Conservation (phyloP, 2,888 invertebrate genomes). For the Stenodera caucasica region DNA sequence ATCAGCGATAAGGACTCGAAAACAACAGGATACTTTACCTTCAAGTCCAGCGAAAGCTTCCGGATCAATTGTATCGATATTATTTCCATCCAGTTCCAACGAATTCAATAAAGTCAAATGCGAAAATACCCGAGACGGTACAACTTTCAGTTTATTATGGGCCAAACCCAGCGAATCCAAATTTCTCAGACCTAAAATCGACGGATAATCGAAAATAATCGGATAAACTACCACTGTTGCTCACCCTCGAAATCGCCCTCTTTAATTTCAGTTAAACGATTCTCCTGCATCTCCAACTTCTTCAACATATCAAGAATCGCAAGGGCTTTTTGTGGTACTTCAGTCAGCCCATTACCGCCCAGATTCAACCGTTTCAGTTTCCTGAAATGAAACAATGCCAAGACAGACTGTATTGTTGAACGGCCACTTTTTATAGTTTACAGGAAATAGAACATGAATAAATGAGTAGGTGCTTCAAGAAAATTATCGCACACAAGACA, state of each 20-base stretch:
- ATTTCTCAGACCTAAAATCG: conserved; percentile 70
- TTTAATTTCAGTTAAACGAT: conserved; percentile 72
- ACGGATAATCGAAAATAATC: not conserved
- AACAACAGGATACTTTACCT: conserved; percentile 62
- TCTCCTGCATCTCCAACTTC: conserved; percentile 87
- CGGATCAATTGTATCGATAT: conserved; percentile 77
- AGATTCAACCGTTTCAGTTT: conserved; percentile 83
- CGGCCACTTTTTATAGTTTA: not conserved
- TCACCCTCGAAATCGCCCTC: conserved; percentile 87
- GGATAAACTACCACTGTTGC: no score
- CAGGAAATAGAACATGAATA: not conserved
- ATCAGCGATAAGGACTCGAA: not conserved
- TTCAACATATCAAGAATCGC: conserved; percentile 77
- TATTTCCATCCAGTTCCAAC: conserved; percentile 85
- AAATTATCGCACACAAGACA: not conserved
- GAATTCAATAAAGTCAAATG: conserved; percentile 81
- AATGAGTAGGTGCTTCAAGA: not conserved
- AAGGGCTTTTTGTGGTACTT: conserved; percentile 80
- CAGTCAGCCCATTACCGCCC: conserved; percentile 78
- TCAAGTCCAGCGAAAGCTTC: conserved; percentile 86
- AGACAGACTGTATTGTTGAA: no score
- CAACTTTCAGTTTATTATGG: conserved; percentile 78
- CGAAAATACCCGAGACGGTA: conserved; percentile 81
- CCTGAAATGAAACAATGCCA: conserved; percentile 51
- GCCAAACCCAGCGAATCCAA: conserved; percentile 84